A percentile compares a stretch with the other conserved stretches of the same genome.
These are phyloP conservation scores for Brachionichthys hirsutus DNA, from an alignment of 2,113 vertebrate genomes.

Conservation along the genomic window DNA sequence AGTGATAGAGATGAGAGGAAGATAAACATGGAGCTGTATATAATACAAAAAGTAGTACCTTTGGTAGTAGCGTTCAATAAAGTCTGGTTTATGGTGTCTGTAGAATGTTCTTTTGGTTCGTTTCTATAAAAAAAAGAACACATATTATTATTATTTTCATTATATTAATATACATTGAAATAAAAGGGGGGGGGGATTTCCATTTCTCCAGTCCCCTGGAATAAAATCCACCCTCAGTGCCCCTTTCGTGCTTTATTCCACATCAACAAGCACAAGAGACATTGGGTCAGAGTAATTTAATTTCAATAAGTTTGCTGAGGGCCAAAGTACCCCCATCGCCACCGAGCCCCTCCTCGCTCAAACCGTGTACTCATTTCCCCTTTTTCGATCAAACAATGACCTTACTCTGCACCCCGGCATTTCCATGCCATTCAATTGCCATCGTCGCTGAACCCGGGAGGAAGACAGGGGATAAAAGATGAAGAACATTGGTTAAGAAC, in stretches of 20 bases:
- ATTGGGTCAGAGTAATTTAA: constrained; percentile 86
- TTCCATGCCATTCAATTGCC: constrained; percentile 91
- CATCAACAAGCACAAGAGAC: constrained; percentile 78
- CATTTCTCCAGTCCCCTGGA: constrained; percentile 10
- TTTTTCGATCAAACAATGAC: constrained; percentile 67
- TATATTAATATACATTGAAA: background rate
- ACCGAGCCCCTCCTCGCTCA: constrained; percentile 57
- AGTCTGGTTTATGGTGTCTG: constrained; percentile 86
- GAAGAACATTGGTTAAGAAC: constrained; percentile 94
- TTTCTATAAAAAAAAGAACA: constrained; percentile 81
- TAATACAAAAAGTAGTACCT: constrained; percentile 76
- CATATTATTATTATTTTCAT: background rate
- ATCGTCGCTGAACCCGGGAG: constrained; percentile 74
- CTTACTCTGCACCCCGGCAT: constrained; percentile 80
- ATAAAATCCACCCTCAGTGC: constrained; percentile 50
- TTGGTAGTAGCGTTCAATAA: constrained; percentile 86
- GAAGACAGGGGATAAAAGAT: constrained; percentile 63
- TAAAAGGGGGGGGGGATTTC: background rate
- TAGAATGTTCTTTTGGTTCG: constrained; percentile 89
- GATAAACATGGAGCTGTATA: constrained; percentile 10
- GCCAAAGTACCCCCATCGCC: constrained; percentile 75
- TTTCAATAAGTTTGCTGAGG: constrained; percentile 89
- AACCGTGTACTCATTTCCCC: constrained; percentile 88
- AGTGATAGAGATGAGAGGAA: constrained; percentile 18
- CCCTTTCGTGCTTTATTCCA: constrained; percentile 62